Conservation (phyloP, 2,113 vertebrate genomes). For the Hemichromis elongatus region DNA sequence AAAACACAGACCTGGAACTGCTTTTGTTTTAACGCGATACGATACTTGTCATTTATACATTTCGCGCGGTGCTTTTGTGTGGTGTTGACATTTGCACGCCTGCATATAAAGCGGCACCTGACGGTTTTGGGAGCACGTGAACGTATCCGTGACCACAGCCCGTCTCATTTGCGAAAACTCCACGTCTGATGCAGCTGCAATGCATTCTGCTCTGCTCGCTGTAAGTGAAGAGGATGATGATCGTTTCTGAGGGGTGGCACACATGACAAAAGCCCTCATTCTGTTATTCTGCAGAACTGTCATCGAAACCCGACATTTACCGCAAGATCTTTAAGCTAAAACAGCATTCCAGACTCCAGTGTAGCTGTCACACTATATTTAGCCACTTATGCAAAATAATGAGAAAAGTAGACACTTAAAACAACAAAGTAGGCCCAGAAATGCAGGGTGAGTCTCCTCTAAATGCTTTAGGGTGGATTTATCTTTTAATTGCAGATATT, state of each 20-base stretch:
- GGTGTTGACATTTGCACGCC: not conserved
- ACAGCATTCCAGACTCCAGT: not conserved
- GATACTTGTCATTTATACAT: not conserved
- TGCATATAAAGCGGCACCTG: not conserved
- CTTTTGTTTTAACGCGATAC: not conserved
- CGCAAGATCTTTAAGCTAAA: conserved; percentile 18
- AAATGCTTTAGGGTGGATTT: conserved; percentile 26
- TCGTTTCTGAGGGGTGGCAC: not conserved
- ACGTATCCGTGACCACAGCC: not conserved
- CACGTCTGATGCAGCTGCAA: not conserved
- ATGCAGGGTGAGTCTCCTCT: not conserved
- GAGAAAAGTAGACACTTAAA: not conserved
- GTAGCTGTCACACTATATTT: not conserved
- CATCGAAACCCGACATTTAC: conserved; percentile 25
- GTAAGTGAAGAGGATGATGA: not conserved
- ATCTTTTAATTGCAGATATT: conserved; percentile 33
- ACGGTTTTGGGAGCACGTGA: not conserved
- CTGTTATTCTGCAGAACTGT: not conserved
- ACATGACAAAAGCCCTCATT: conserved; percentile 1
- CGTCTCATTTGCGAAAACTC: not conserved
- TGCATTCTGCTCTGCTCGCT: not conserved
- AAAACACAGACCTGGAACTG: not conserved
- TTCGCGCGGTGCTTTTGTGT: not conserved
- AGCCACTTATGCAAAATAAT: not conserved
- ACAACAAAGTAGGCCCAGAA: not conserved